phyloP scores from a whole-genome alignment of 2,113 vertebrate genomes.

The Oreochromis aureus region DNA sequence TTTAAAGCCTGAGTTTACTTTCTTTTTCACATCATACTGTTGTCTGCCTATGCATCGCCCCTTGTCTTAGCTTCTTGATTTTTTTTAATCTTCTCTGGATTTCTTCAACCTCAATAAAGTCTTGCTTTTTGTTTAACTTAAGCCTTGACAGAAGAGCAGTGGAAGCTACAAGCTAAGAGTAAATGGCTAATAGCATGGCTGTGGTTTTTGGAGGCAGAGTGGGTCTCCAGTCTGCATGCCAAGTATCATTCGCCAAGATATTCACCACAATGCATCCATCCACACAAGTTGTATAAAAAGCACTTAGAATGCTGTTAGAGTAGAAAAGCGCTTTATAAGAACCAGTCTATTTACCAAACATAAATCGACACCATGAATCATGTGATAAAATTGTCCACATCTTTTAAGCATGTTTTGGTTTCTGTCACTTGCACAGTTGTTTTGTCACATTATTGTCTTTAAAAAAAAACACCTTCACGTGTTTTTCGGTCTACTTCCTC shows the following conservation, averaged over 20 bases:
- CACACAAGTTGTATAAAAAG: neutral
- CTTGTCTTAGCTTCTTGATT: neutral
- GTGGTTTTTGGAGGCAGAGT: neutral
- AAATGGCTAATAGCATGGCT: neutral
- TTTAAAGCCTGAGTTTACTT: neutral
- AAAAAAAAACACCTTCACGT: neutral
- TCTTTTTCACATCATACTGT: neutral
- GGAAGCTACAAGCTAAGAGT: neutral
- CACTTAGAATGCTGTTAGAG: neutral
- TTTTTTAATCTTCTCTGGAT: neutral
- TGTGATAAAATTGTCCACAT: neutral
- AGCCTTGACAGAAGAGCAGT: neutral
- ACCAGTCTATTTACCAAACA: neutral
- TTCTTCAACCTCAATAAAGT: neutral
- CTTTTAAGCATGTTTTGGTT: neutral
- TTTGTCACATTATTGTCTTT: neutral
- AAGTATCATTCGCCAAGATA: neutral
- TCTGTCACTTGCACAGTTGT: neutral
- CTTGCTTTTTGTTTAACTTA: neutral
- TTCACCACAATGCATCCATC: neutral
- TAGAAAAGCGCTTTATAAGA: neutral
- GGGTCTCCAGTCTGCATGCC: neutral
- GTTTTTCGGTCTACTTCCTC: neutral
- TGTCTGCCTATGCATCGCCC: neutral
- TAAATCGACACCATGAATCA: neutral